A percentile compares a stretch with the other conserved stretches of the same genome.
phyloP scores from a whole-genome alignment of 2,113 vertebrate species.

The Centrocercus urophasianus region DNA sequence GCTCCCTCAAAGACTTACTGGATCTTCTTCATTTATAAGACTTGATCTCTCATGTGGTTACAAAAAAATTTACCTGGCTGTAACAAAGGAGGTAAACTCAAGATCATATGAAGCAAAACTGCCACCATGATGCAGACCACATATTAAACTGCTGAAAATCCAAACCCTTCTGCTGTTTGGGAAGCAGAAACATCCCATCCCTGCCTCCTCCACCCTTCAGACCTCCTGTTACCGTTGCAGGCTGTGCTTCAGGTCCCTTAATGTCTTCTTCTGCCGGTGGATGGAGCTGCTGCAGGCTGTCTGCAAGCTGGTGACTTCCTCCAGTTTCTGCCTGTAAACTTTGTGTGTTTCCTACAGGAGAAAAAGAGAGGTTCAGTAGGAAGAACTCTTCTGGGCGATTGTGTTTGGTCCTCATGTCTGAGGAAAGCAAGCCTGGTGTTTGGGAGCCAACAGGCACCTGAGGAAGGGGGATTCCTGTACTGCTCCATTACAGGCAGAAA shows the following conservation, averaged over 20 bases:
- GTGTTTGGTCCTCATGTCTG: background rate
- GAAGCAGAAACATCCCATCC: background rate
- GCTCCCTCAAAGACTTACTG: background rate
- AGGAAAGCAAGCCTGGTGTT: background rate
- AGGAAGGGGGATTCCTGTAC: too few relatives aligned
- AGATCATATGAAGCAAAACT: background rate
- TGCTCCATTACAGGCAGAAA: background rate
- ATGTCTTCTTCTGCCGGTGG: slow-evolving; percentile 87
- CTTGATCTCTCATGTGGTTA: background rate
- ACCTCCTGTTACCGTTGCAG: slow-evolving; percentile 81
- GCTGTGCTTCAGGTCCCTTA: slow-evolving; percentile 83
- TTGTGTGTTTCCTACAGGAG: slow-evolving; percentile 90
- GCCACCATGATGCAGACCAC: fast-evolving
- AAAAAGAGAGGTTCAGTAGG: background rate
- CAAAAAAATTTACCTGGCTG: background rate
- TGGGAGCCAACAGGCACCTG: background rate
- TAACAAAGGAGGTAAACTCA: background rate
- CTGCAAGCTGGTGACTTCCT: slow-evolving; percentile 91
- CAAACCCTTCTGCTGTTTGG: background rate
- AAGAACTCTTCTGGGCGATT: background rate
- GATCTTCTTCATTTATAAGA: background rate
- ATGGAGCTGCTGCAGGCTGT: slow-evolving; percentile 86
- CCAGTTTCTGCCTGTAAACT: slow-evolving; percentile 92
- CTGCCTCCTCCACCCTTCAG: background rate
- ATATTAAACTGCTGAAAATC: background rate